Evolutionary conservation across 2,797 vertebrate species (phyloP), one percentile per base, ranked within the genome.

Genomic region (Nyctalus aviator): DNA sequence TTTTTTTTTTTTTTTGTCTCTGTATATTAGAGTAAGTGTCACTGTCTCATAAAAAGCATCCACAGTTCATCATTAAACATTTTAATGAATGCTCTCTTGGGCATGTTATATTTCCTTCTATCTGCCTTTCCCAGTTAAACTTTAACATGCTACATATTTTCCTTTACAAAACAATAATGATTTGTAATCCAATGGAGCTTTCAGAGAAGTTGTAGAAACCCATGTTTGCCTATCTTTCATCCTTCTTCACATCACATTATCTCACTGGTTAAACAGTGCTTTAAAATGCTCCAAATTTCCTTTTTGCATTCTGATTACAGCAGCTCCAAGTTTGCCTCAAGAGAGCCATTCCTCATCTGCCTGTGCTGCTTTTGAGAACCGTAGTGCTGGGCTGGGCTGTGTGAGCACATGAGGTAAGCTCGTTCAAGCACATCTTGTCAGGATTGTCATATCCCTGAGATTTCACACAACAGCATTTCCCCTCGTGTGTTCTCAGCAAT

Each of bases 351-450:
- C 66, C 50, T 97, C 71, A 48, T 68, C 53, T 66, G 84, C 81
- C 55, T 88, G 90, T 69, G 92, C 84, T 90, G 66, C 50, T 77
- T 91, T 23, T 35, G 71, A 86, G 78, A 95, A 85, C 84, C 87
- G 57, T 9, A 0, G 55, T 57, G 62, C 84, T 81, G 14, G 15
- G 83, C 37, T 73, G 44, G 53, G 78, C 73, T 37, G 18, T 64
- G 77, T 88, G 73, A 57, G 75, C 71, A 30, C 78, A 76, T 41
- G 78, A 96, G 48, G 73, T 88, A 86, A 93, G 84, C 88, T 73
- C 82, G 41, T 71, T 82, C 27, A 4, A 12, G 57, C 92, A 90
- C 83, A 76, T 86, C 92, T 92, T 86, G 84, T 94, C 92, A 87
- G 85, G 64, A 30, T 81, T 92, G 77, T 88, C 84, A 84, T 35